Evolutionary conservation across 2,888 invertebrate species (phyloP), one percentile per base, ranked within the genome.

Genomic region (Hyposoter dolosus): DNA sequence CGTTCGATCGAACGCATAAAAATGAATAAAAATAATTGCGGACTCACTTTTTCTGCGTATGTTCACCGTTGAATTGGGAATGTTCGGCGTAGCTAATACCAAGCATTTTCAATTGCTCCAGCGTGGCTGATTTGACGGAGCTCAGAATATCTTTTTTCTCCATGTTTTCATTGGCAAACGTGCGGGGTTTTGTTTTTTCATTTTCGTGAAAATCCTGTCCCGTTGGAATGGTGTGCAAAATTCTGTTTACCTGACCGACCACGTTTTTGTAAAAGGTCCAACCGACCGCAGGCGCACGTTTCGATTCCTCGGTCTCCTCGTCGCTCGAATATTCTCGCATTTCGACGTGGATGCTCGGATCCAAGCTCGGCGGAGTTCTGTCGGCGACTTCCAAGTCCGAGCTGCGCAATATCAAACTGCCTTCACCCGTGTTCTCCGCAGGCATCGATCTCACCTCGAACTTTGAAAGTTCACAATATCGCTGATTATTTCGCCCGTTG

Each of bases 221-320:
- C 88, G 95, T 95, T 45, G 86, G 86, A 43, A 86, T 81, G 0
- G 80, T 72, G 88, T 94, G 94, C 72, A 95, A 91, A 85, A 95
- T 95, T 88, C 95, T 94, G 91, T 95, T 95, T 0, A 95, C 95
- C 91, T 95, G 95, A 1, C 94, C 95, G 95, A 97, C 95, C 83
- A 97, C 96, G 94, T 96, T 96, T 90, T 96, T 96, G 90, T 97
- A 97, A 92, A 97, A 96, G 4, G 96, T 97, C 95, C 96, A 96
- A 87, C 96, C 96, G 89, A 96, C 95, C 92, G 96, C 95, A 40
- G 95, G 95, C 7, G 79, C 50, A 9, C 40, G 91, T 45, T 93
- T 93, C 1, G 94, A 93, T 69, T 95, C 95, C 88, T 95, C 95
- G 76, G 95, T 96, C 10, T 92, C 91, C 7, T 92, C 92, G 53